These are phyloP conservation scores for Aleadryas rufinucha DNA, from an alignment of 2,113 vertebrate genomes.

Conservation along the genomic window DNA sequence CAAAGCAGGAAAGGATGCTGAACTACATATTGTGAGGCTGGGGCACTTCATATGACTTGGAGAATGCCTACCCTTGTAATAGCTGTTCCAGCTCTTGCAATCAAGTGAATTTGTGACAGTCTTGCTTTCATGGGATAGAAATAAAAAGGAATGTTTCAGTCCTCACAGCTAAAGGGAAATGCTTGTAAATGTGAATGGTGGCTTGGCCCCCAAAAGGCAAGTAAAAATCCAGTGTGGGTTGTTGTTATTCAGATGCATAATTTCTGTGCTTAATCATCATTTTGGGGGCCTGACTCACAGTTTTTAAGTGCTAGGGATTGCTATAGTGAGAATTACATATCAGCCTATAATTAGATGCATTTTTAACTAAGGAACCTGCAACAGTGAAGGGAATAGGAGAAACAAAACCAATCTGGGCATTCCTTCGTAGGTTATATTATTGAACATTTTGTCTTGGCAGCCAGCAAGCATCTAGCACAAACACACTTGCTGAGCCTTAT, in stretches of 20 bases:
- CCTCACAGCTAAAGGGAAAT: background rate
- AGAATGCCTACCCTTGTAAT: background rate
- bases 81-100: background rate
- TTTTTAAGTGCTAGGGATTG: conserved; percentile 1
- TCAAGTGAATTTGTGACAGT: background rate
- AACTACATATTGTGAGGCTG: accelerated
- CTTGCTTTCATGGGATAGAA: background rate
- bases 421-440: background rate
- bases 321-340: background rate
- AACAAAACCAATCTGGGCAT: background rate
- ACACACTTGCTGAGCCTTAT: conserved; percentile 16
- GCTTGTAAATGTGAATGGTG: background rate
- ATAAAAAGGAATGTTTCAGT: background rate
- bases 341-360: background rate
- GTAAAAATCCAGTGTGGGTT: background rate
- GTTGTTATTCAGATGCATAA: background rate
- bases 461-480: background rate
- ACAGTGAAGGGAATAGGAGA: background rate
- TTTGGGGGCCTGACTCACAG: background rate
- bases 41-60: background rate
- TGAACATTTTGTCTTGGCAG: conserved; percentile 27
- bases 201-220: background rate
- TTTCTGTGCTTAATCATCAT: conserved; percentile 6
- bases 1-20: background rate
- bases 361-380: background rate